phyloP scores from a whole-genome alignment of 1,140 invertebrate genomes.

The Lepidostoma basale region DNA sequence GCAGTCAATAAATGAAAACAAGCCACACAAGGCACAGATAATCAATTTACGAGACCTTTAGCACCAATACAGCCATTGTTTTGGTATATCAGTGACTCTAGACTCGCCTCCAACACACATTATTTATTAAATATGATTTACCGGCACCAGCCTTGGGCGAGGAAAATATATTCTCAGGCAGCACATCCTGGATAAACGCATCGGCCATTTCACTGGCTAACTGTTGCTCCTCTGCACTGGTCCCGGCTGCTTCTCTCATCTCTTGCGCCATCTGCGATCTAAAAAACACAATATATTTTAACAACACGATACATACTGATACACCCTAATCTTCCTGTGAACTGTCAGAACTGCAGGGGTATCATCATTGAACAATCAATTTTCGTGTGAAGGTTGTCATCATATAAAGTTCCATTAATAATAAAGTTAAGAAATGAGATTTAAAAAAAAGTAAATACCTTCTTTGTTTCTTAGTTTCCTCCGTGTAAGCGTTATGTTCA shows the following conservation, averaged over 20 bases:
- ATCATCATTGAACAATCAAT: conserved; percentile 41
- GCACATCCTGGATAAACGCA: conserved; percentile 92
- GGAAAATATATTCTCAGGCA: conserved; percentile 92
- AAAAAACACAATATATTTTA: conserved; percentile 26
- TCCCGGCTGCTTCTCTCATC: conserved; percentile 85
- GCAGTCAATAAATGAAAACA: no score
- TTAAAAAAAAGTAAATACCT: conserved; percentile 57
- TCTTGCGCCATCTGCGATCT: conserved; percentile 84
- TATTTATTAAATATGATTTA: conserved; percentile 61
- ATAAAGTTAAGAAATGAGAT: conserved; percentile 18
- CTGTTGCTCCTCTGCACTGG: conserved; percentile 89
- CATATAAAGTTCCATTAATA: conserved; percentile 45
- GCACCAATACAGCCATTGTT: conserved; percentile 38
- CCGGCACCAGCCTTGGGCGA: conserved; percentile 95
- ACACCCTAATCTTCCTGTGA: no score
- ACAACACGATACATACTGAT: no score
- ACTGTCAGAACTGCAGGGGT: conserved; percentile 47
- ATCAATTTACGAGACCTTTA: conserved; percentile 42
- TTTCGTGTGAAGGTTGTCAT: conserved; percentile 54
- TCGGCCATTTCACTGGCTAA: conserved; percentile 96
- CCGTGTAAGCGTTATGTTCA: conserved; percentile 98
- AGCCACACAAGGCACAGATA: no score
- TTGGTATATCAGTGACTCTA: conserved; percentile 42
- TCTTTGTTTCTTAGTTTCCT: conserved; percentile 92
- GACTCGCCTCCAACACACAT: conserved; percentile 25